These are phyloP conservation scores for Grantiella picta DNA, from an alignment of 2,113 vertebrate species.

Conservation along the genomic window DNA sequence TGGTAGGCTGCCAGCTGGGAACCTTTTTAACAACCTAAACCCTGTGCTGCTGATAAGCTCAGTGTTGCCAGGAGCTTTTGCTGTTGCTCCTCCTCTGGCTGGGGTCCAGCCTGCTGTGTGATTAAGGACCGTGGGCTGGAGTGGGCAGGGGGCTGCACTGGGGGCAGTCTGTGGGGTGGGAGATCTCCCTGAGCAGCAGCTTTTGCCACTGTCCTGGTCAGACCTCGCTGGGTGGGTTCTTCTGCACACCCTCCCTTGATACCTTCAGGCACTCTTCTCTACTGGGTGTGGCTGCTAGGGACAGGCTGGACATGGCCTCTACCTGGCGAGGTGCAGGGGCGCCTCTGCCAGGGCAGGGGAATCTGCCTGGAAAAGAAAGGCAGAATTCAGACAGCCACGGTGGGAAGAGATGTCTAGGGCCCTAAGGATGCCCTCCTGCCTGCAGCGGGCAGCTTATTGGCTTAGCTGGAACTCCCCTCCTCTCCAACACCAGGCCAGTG, in stretches of 20 bases:
- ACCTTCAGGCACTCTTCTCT: neutral
- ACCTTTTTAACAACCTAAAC: neutral
- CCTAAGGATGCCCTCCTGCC: neutral
- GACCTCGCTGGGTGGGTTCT: neutral
- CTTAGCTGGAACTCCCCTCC: neutral
- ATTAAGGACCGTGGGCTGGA: neutral
- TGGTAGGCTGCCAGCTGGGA: neutral
- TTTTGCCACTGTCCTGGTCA: neutral
- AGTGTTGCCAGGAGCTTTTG: neutral
- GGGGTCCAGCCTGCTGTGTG: rapidly evolving
- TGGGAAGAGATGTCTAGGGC: rapidly evolving
- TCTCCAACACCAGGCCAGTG: neutral
- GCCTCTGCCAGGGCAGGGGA: neutral
- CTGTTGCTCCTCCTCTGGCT: rapidly evolving
- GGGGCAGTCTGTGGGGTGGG: rapidly evolving
- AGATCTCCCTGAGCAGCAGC: neutral
- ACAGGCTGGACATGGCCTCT: neutral
- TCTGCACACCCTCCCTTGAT: neutral
- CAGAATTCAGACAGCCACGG: neutral
- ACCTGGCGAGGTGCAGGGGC: neutral
- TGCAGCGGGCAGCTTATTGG: rapidly evolving
- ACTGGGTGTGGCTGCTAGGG: neutral
- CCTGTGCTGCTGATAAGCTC: rapidly evolving
- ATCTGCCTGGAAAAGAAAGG: neutral
- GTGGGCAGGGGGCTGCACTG: rapidly evolving